A percentile compares a stretch with the other conserved stretches of the same genome.
These are phyloP conservation scores for Thymallus thymallus DNA, from an alignment of 2,113 vertebrate genomes.

Conservation along the genomic window DNA sequence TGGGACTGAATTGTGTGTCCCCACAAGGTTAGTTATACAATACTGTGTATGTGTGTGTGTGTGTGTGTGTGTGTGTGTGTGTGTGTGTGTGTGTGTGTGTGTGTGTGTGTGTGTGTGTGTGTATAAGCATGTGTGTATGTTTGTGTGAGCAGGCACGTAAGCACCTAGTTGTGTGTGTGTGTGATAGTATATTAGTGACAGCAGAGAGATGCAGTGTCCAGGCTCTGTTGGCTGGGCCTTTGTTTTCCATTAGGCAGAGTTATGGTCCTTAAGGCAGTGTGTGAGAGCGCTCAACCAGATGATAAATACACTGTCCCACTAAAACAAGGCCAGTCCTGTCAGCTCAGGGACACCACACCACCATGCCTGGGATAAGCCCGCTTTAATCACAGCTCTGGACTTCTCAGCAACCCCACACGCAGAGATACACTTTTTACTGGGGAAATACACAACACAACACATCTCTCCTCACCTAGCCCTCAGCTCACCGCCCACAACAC, in stretches of 20 bases:
- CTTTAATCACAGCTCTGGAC: constrained; percentile 33
- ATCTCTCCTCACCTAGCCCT: background rate
- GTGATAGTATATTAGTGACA: constrained; percentile 25
- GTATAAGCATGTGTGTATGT: background rate
- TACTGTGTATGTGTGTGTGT: background rate
- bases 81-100: constrained; percentile 10
- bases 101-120: background rate
- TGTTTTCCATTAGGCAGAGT: constrained; percentile 71
- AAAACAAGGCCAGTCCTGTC: constrained; percentile 66
- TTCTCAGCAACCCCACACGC: background rate
- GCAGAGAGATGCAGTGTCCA: constrained; percentile 41
- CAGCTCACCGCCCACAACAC: too few species aligned
- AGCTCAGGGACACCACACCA: constrained; percentile 59
- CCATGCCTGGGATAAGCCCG: background rate
- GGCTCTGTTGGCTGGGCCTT: constrained; percentile 54
- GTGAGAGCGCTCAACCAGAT: constrained; percentile 65
- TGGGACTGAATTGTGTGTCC: too few species aligned
- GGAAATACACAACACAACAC: background rate
- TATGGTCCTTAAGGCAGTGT: constrained; percentile 59
- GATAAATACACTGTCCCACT: constrained; percentile 67
- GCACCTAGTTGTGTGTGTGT: constrained; percentile 22
- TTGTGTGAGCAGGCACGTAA: background rate
- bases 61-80: background rate
- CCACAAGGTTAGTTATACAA: too few species aligned
- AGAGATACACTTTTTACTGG: background rate